A percentile compares a stretch with the other conserved stretches of the same genome.
These are phyloP conservation scores for Cabera pusaria DNA, from an alignment of 2,888 invertebrate genomes.

Conservation along the genomic window DNA sequence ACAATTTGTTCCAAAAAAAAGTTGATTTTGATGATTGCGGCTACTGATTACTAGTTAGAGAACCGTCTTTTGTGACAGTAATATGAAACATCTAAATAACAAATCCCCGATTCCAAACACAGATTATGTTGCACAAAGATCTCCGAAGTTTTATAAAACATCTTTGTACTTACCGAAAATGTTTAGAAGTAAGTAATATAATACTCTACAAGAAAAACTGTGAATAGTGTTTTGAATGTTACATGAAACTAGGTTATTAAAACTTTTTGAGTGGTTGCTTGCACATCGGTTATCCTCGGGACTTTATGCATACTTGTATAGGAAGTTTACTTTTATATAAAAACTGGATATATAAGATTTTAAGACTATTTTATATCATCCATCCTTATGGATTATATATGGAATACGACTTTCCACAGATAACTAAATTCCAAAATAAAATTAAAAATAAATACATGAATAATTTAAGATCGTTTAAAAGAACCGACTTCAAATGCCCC, in stretches of 20 bases:
- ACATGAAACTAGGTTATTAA: constrained; percentile 12
- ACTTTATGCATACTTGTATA: no score
- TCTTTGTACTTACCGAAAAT: constrained; percentile 27
- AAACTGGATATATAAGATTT: no score
- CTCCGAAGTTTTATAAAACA: constrained; percentile 28
- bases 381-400: no score
- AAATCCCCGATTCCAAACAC: constrained; percentile 40
- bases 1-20: background rate
- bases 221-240: constrained; percentile 9
- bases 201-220: constrained; percentile 20
- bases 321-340: no score
- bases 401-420: no score
- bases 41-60: constrained; percentile 37
- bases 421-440: no score
- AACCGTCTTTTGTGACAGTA: constrained; percentile 32
- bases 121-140: constrained; percentile 52
- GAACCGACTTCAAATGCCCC: no score
- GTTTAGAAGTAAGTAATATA: constrained; percentile 20
- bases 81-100: constrained; percentile 42
- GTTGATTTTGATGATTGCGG: background rate
- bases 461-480: no score
- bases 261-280: no score
- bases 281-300: no score
- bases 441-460: no score
- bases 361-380: no score